Conservation (phyloP, 2,888 invertebrate species). For the Atethmia centrago region DNA sequence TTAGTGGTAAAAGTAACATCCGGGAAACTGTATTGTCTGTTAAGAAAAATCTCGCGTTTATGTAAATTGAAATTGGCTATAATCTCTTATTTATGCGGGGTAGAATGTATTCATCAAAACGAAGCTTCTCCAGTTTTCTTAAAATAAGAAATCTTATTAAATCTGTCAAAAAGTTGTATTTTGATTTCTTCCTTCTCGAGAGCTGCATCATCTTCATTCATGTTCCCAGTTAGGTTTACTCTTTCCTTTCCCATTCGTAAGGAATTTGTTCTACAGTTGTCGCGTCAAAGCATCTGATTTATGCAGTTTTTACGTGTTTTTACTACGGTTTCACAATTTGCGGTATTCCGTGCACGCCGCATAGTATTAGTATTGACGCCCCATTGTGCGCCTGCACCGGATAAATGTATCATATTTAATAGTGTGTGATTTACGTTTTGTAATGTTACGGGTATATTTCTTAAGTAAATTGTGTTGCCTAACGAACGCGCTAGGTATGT, state of each 20-base stretch:
- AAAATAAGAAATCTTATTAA: neutral
- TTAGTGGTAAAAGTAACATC: constrained; percentile 27
- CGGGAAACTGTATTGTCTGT: constrained; percentile 13
- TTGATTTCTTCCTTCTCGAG: neutral
- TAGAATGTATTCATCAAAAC: too few species aligned
- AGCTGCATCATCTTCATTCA: constrained; percentile 7
- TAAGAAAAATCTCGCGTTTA: constrained; percentile 16
- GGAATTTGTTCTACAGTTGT: constrained; percentile 49
- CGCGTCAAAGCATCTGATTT: constrained; percentile 46
- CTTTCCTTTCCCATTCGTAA: constrained; percentile 28
- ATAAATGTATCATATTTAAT: constrained; percentile 66
- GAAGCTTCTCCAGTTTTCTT: too few species aligned
- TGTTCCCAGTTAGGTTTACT: neutral
- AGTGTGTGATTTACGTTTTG: constrained; percentile 64
- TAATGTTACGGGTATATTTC: constrained; percentile 63
- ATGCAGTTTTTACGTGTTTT: constrained; percentile 60
- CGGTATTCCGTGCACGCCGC: constrained; percentile 54
- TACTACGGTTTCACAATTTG: constrained; percentile 62
- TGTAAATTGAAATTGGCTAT: constrained; percentile 5
- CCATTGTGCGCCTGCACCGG: constrained; percentile 63
- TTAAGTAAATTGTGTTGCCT: constrained; percentile 63
- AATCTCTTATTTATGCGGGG: neutral
- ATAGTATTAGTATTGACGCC: constrained; percentile 64
- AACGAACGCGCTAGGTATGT: constrained; percentile 55
- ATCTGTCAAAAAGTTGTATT: neutral